phyloP scores from a whole-genome alignment of 30 jellyfish, hydroid and myxozoan species.

The Phacellophora camtschatica region DNA sequence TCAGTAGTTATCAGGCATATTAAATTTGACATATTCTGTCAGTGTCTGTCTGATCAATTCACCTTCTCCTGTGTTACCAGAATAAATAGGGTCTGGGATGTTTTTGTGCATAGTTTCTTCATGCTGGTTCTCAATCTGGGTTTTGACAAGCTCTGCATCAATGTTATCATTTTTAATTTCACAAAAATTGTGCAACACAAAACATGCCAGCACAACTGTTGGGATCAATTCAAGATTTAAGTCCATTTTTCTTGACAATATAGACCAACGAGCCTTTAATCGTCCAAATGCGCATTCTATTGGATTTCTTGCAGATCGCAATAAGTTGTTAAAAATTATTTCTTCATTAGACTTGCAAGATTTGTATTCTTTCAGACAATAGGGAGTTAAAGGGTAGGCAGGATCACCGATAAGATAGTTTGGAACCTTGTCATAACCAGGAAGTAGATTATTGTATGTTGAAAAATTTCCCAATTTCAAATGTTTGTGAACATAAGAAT shows the following conservation, averaged over 20 bases:
- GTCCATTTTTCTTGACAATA: too few relatives aligned
- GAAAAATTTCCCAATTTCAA: neutral
- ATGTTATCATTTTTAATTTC: neutral
- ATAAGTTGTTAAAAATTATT: too few relatives aligned
- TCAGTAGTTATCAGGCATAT: neutral
- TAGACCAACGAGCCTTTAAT: too few relatives aligned
- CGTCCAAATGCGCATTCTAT: too few relatives aligned
- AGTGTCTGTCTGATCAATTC: neutral
- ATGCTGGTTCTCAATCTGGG: neutral
- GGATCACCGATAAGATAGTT: too few relatives aligned
- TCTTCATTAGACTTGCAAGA: too few relatives aligned
- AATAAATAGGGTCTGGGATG: neutral
- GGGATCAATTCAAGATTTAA: too few relatives aligned
- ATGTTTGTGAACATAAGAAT: neutral
- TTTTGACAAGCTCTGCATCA: slow-evolving; percentile 17
- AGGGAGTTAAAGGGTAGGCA: neutral
- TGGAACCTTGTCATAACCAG: neutral
- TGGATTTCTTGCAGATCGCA: too few relatives aligned
- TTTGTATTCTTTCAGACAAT: slow-evolving; percentile 13
- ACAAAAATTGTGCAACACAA: slow-evolving; percentile 63
- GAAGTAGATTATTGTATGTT: neutral
- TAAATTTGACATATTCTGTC: neutral
- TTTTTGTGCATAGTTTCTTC: neutral
- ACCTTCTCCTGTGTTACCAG: neutral
- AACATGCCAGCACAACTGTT: too few relatives aligned